Base-by-base conservation (phyloP, 2,888 invertebrate genomes). In the Seira ritae region DNA sequence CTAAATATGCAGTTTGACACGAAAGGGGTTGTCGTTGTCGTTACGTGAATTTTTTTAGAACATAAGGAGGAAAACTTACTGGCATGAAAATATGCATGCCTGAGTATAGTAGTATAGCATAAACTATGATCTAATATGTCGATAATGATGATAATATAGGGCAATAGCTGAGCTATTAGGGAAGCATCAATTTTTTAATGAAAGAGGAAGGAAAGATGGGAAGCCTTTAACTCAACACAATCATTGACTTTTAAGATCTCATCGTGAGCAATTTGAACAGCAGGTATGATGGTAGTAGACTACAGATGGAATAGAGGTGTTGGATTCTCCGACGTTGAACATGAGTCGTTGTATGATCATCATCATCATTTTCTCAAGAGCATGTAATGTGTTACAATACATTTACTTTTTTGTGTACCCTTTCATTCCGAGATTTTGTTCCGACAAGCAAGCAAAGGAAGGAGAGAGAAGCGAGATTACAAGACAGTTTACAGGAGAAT, bases 221-320 rank as follows among this genome's bases (percentile, higher is more conserved):
- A 76, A 75, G 81, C 81, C 31, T 71, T 46, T 55, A 55, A 17
- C 50, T 42, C 22, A 66, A 76, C 46, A 60, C 66, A 62, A 76
- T 74, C 69, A 74, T 76, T 70, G 65, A 65, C 80, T 69, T 24
- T 80, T 65, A 71, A 81, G 75, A 81, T 81, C 65, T 71, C 71
- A 71, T 81, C 81, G 69, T 80, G 31, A 31, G 31, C 31, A 31
- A 31, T 31, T 31, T 31, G 31, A 75, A 71, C 81, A 81, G 75
- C 81, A 67, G 70, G 81, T 71, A 80, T 72, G 78, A 78, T n/a
- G n/a, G n/a, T n/a, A n/a, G n/a, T n/a, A n/a, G n/a, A n/a, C 31
- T 31, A 31, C 31, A 31, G 3, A 31, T 31, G 68, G 67, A 68
- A 78, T 55, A 71, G 66, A 67, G 74, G 80, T 80, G 70, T 80